Evolutionary conservation across 1,140 invertebrate species (phyloP).

Genomic region (Acromyrmex echinatior): DNA sequence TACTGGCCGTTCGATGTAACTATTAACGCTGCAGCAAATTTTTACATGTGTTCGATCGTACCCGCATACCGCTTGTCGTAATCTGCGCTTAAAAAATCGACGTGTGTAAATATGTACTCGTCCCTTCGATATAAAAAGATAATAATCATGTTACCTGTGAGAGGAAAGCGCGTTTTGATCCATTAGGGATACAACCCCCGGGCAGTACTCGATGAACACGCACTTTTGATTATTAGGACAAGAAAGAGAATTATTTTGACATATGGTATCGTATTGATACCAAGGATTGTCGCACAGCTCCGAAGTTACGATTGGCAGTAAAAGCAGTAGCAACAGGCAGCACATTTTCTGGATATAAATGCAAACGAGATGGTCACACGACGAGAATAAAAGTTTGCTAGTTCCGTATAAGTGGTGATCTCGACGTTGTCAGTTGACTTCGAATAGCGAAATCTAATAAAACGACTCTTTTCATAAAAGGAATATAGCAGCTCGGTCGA

Average conservation of each 20-base stretch:
- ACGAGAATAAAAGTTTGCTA: constrained; percentile 1
- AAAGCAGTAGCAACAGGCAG: constrained; percentile 21
- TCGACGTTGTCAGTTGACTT: background rate
- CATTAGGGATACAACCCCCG: constrained; percentile 73
- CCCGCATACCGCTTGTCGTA: constrained; percentile 79
- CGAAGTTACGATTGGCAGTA: constrained; percentile 41
- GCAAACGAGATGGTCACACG: background rate
- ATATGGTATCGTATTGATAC: constrained; percentile 11
- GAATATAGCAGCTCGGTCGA: background rate
- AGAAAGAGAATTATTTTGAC: constrained; percentile 58
- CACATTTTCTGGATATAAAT: constrained; percentile 28
- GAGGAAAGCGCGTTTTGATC: constrained; percentile 71
- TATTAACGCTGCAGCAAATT: constrained; percentile 75
- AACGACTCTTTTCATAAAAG: background rate
- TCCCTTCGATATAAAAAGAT: background rate
- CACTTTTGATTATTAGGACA: constrained; percentile 75
- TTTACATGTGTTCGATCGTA: constrained; percentile 72
- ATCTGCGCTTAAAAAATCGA: constrained; percentile 66
- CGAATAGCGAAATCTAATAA: background rate
- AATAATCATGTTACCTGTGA: constrained; percentile 74
- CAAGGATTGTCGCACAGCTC: constrained; percentile 16
- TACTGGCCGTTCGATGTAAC: constrained; percentile 17
- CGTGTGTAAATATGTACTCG: background rate
- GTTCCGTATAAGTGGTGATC: background rate
- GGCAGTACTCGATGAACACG: constrained; percentile 71